Percentiles rank a stretch among this genome's conserved stretches.
phyloP scores from a whole-genome alignment of 2,113 vertebrate genomes.

The Corvus cornix region DNA sequence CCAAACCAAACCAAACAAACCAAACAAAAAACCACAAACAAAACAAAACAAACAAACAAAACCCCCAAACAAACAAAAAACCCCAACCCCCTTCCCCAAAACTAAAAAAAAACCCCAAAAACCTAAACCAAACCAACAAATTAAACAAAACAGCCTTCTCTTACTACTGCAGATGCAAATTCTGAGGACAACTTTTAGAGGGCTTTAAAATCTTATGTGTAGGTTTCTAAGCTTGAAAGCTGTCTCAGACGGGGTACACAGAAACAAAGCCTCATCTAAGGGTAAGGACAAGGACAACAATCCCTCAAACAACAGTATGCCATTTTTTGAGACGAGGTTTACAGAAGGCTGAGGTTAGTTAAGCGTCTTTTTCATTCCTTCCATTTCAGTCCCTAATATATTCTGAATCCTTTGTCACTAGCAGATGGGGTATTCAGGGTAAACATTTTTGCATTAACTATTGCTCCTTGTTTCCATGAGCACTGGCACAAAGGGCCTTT shows the following conservation, averaged over 20 bases:
- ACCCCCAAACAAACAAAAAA: neutral
- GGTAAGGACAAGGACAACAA: neutral
- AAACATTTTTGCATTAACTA: neutral
- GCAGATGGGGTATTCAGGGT: neutral
- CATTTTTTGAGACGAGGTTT: neutral
- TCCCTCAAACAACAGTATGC: neutral
- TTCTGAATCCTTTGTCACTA: neutral
- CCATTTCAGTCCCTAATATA: neutral
- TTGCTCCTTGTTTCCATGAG: neutral
- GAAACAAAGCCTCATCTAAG: neutral
- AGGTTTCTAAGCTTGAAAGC: neutral
- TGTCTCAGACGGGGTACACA: neutral
- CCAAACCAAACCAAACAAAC: neutral
- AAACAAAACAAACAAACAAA: neutral
- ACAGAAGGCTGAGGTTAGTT: neutral
- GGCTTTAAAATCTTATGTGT: neutral
- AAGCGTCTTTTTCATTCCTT: neutral
- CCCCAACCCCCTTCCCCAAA: too few relatives aligned
- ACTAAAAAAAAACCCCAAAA: neutral
- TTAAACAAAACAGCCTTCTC: neutral
- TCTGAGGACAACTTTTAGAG: neutral
- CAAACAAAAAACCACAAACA: neutral
- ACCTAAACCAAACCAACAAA: too few relatives aligned
- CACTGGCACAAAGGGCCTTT: neutral
- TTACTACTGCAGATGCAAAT: neutral